Conservation (phyloP, 2,797 vertebrate genomes). For the Tragelaphus eurycerus region DNA sequence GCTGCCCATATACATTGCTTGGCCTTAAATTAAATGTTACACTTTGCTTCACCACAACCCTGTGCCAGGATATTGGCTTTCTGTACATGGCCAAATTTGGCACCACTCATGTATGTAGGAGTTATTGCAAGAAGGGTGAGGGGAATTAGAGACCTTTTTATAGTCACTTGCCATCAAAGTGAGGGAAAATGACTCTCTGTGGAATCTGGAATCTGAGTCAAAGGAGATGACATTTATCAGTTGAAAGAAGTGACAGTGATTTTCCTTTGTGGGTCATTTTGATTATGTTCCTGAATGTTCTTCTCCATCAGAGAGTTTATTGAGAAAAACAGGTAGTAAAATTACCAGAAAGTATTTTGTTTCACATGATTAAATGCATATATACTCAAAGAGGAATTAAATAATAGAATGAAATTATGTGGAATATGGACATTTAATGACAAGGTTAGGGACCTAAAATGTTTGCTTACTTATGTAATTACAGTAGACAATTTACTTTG, state of each 20-base stretch:
- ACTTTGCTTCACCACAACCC: background rate
- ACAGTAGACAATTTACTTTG: constrained; percentile 3
- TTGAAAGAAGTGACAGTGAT: background rate
- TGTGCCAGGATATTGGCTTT: background rate
- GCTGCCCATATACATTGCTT: background rate
- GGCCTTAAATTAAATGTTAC: background rate
- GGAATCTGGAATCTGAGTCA: background rate
- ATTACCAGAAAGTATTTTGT: background rate
- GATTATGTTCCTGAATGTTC: background rate
- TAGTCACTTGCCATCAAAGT: background rate
- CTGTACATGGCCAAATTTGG: background rate
- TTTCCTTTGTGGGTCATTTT: background rate
- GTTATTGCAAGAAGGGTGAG: background rate
- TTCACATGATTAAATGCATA: background rate
- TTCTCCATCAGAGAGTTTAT: background rate
- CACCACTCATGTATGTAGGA: background rate
- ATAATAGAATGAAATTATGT: background rate
- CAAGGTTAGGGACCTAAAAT: background rate
- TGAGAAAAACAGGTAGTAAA: background rate
- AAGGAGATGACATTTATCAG: background rate
- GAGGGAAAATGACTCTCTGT: background rate
- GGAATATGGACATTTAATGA: background rate
- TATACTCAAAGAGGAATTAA: constrained; percentile 34
- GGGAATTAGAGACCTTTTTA: background rate
- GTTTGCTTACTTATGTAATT: background rate